Evolutionary conservation across 2,797 vertebrate genomes (phyloP), one percentile per base, ranked within the genome.

Genomic region (Poecilia velifera): DNA sequence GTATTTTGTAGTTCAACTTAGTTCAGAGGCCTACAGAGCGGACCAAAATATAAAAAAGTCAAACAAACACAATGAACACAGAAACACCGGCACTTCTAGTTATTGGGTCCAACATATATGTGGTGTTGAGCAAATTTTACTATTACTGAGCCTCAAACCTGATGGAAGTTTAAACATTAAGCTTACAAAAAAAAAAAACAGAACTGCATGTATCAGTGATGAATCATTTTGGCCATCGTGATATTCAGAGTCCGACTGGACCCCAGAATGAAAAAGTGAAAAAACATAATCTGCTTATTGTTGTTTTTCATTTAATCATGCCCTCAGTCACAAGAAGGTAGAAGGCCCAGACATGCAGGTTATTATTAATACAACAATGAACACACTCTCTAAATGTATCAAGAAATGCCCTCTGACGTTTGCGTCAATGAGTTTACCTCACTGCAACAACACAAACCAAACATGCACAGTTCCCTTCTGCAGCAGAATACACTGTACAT

Each of bases 401-500:
- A 70, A 76, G 6, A 43, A 43, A 13, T 18, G 36, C 72, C 49
- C 51, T 39, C 66, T 76, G 76, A 85, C 47, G 71, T 22, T 6
- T 55, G 73, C 55, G 72, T 81, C 47, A 71, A 8, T 36, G 73
- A 31, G 72, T 77, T 31, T 66, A 28, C 28, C 45, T 51, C 39
- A 71, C 66, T 80, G 64, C 1, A 43, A 36, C 3, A 14, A 59
- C 43, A 62, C 47, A 4, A 7, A 31, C 68, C 7, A 47, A 68
- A 71, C 62, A 59, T 57, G 36, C 53, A 77, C 46, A 74, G 46
- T 31, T 66, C 57, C n/a, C 25, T 76, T 51, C 46, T 68, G 66
- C 83, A 64, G 46, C 51, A 76, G 55, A 74, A 45, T 81, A 47
- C 81, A 51, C 18, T 80, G 55, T 62, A 71, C 51, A n/a, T 81